Evolutionary conservation across 2,888 invertebrate species (phyloP).

Genomic region (Operophtera brumata): DNA sequence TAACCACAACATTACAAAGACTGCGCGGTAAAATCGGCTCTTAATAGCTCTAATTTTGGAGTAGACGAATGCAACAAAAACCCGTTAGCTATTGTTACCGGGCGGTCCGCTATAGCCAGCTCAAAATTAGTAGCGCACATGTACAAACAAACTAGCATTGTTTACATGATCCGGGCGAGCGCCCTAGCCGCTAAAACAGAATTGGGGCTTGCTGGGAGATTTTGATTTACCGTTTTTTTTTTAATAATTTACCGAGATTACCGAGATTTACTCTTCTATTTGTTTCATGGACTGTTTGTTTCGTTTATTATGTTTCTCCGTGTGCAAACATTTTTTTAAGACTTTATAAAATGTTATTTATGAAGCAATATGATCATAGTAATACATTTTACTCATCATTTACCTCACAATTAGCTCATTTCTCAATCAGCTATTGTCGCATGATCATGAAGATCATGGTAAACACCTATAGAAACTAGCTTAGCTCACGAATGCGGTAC

Average conservation of each 20-base stretch:
- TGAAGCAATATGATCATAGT: too few species aligned
- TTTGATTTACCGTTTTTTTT: too few species aligned
- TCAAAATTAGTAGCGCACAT: constrained; percentile 79
- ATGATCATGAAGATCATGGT: too few species aligned
- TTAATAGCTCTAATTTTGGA: constrained; percentile 55
- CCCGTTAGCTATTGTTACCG: constrained; percentile 76
- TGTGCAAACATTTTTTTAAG: too few species aligned
- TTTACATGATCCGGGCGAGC: constrained; percentile 56
- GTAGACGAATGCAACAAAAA: constrained; percentile 60
- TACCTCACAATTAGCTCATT: too few species aligned
- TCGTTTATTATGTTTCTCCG: too few species aligned
- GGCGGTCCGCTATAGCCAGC: constrained; percentile 64
- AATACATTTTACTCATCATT: too few species aligned
- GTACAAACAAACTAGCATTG: constrained; percentile 75
- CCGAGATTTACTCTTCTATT: too few species aligned
- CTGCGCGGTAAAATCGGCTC: constrained; percentile 11
- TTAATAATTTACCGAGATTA: too few species aligned
- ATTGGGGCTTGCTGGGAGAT: constrained; percentile 33
- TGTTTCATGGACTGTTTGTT: too few species aligned
- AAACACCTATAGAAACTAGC: neutral
- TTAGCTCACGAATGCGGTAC: constrained; percentile 3
- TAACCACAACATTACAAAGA: constrained; percentile 19
- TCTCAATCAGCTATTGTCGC: too few species aligned
- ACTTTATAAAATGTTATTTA: too few species aligned
- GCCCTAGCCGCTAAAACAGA: constrained; percentile 35